A percentile compares a stretch with the other conserved stretches of the same genome.
Evolutionary conservation across 2,888 invertebrate genomes (phyloP).

Genomic region (Mesorhabditis sp.): DNA sequence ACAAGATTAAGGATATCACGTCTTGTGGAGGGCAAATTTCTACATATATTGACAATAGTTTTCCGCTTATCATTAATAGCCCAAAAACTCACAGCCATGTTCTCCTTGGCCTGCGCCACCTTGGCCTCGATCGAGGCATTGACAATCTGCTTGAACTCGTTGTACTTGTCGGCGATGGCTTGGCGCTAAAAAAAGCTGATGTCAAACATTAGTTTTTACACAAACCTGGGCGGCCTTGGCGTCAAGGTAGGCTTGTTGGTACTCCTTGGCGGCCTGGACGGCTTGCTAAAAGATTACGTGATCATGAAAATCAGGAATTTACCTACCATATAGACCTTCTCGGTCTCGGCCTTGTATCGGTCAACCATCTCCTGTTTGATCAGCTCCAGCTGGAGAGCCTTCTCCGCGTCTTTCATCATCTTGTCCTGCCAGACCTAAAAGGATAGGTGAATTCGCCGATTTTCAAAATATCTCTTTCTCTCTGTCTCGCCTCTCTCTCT

Average conservation of each 20-base stretch:
- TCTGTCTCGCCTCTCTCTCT: background rate
- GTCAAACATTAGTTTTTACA: background rate
- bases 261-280: background rate
- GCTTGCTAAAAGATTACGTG: background rate
- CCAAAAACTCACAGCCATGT: background rate
- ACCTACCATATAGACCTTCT: background rate
- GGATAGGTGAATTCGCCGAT: background rate
- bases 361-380: constrained; percentile 1
- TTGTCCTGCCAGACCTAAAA: background rate
- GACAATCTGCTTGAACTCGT: constrained; percentile 2
- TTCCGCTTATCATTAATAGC: too few relatives aligned
- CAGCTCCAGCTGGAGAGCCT: background rate
- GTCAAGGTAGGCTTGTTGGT: background rate
- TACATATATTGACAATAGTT: too few relatives aligned
- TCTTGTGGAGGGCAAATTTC: too few relatives aligned
- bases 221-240: background rate
- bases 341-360: constrained; percentile 2
- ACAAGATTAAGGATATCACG: too few relatives aligned
- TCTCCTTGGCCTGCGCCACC: background rate
- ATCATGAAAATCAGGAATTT: background rate
- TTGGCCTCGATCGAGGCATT: background rate
- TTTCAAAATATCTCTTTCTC: background rate
- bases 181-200: background rate
- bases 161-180: background rate
- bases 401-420: constrained; percentile 4